Conservation (phyloP, 2,113 vertebrate species). For the Silurus asotus region DNA sequence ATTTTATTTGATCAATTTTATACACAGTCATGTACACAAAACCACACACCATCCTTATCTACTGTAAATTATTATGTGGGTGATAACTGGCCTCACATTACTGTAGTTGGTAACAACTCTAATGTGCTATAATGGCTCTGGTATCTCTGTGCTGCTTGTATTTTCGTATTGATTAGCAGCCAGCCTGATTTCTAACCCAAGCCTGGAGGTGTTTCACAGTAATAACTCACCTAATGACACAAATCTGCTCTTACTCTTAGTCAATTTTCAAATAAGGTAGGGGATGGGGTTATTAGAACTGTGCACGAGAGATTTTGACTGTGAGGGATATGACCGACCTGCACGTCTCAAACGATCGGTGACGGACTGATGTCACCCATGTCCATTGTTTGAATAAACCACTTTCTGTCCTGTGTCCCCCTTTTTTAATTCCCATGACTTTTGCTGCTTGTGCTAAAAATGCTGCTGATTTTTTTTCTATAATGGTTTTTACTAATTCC, state of each 20-base stretch:
- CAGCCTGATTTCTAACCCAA: slow-evolving; percentile 62
- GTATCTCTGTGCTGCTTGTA: slow-evolving; percentile 51
- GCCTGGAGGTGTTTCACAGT: slow-evolving; percentile 53
- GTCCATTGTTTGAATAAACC: slow-evolving; percentile 26
- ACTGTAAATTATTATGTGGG: neutral
- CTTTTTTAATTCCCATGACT: slow-evolving; percentile 33
- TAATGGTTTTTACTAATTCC: neutral
- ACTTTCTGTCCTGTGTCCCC: slow-evolving; percentile 24
- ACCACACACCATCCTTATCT: neutral
- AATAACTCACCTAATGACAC: slow-evolving; percentile 62
- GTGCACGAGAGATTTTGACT: neutral
- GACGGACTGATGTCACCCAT: neutral
- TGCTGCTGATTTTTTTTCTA: slow-evolving; percentile 14
- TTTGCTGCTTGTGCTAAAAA: slow-evolving; percentile 27
- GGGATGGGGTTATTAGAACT: neutral
- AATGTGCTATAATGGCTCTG: neutral
- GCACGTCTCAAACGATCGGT: slow-evolving; percentile 28
- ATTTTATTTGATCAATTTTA: neutral
- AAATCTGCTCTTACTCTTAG: slow-evolving; percentile 37
- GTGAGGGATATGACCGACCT: slow-evolving; percentile 38
- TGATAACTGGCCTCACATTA: slow-evolving; percentile 3
- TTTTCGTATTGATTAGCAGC: slow-evolving; percentile 57
- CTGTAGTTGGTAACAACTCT: slow-evolving; percentile 1
- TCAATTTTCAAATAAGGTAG: neutral
- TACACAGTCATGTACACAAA: neutral